phyloP scores from a whole-genome alignment of 2,888 invertebrate genomes.

The Tryphoninae sp. region DNA sequence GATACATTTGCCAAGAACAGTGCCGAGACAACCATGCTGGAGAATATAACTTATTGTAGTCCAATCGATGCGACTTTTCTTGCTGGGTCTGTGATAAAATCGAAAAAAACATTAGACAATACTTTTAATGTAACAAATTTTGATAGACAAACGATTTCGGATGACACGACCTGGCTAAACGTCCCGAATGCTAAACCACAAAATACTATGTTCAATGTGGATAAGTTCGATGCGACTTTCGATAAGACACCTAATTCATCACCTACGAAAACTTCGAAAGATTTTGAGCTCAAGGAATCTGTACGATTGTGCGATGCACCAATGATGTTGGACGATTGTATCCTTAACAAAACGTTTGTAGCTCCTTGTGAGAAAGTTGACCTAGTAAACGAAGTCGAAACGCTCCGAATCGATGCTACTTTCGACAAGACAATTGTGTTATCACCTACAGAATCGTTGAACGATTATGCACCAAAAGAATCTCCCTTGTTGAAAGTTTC shows the following conservation, averaged over 20 bases:
- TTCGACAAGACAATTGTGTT: too few relatives aligned
- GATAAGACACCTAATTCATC: slow-evolving; percentile 16
- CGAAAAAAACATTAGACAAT: slow-evolving; percentile 25
- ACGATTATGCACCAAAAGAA: background rate
- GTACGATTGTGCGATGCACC: too few relatives aligned
- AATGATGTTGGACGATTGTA: too few relatives aligned
- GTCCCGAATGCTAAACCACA: too few relatives aligned
- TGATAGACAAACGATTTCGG: background rate
- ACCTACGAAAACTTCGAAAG: background rate
- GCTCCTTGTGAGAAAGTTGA: too few relatives aligned
- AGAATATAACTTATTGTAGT: slow-evolving; percentile 40
- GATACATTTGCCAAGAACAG: slow-evolving; percentile 59
- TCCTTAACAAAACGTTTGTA: too few relatives aligned
- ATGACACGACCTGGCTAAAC: too few relatives aligned
- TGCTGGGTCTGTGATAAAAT: slow-evolving; percentile 1
- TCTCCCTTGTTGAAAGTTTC: slow-evolving; percentile 7
- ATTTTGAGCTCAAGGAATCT: background rate
- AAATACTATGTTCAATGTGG: too few relatives aligned
- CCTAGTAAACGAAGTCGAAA: too few relatives aligned
- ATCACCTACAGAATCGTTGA: background rate
- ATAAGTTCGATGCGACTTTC: slow-evolving; percentile 47
- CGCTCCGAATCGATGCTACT: too few relatives aligned
- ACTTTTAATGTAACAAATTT: slow-evolving; percentile 30
- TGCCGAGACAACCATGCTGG: slow-evolving; percentile 36
- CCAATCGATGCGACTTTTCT: slow-evolving; percentile 46